Evolutionary conservation across 1,140 invertebrate species (phyloP).

Genomic region (Protaetia brevitarsis): DNA sequence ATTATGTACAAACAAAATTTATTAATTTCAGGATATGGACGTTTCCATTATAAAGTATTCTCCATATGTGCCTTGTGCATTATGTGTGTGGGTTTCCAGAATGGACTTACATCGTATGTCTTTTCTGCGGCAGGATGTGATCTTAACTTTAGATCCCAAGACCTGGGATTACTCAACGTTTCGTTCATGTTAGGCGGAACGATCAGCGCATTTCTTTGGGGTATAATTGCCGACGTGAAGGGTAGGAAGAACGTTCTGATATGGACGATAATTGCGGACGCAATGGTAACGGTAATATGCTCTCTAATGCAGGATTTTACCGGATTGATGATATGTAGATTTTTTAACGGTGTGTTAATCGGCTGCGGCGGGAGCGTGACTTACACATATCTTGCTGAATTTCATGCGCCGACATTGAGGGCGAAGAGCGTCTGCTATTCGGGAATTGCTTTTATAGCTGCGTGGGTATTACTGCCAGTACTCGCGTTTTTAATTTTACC

Average conservation of each 20-base stretch:
- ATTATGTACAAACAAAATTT: not conserved
- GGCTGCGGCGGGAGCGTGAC: conserved; percentile 57
- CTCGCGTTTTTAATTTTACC: conserved; percentile 48
- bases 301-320: conserved; percentile 49
- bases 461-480: conserved; percentile 63
- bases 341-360: conserved; percentile 54
- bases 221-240: conserved; percentile 51
- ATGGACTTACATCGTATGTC: conserved; percentile 59
- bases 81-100: conserved; percentile 53
- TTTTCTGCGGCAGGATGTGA: conserved; percentile 57
- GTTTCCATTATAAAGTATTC: conserved; percentile 32
- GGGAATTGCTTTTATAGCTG: conserved; percentile 60
- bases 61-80: conserved; percentile 29
- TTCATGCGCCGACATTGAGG: conserved; percentile 56
- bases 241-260: conserved; percentile 61
- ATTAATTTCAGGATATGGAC: conserved; percentile 30
- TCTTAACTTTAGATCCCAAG: conserved; percentile 52
- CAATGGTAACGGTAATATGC: conserved; percentile 52
- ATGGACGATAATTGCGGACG: conserved; percentile 61
- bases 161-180: conserved; percentile 57
- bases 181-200: conserved; percentile 55
- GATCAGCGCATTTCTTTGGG: conserved; percentile 63
- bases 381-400: conserved; percentile 62
- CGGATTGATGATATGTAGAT: conserved; percentile 50
- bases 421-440: conserved; percentile 58